Conservation (phyloP, 2,113 vertebrate species). For the Ctenodactylus gundi region DNA sequence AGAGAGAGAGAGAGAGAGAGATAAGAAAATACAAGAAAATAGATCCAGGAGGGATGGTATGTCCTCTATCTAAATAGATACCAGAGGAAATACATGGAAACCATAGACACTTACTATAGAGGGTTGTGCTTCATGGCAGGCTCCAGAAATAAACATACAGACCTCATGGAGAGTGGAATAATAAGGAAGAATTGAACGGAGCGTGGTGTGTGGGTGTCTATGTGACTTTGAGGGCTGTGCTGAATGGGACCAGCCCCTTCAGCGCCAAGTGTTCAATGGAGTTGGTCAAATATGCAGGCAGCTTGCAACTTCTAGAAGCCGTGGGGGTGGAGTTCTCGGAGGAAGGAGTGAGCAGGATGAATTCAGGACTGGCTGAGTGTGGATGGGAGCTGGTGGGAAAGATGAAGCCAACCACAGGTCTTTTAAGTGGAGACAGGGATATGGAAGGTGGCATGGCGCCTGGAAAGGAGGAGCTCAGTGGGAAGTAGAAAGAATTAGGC, state of each 20-base stretch:
- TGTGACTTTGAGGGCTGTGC: neutral
- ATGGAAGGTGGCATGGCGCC: neutral
- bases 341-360: neutral
- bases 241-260: neutral
- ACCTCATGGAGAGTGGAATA: neutral
- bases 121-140: neutral
- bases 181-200: neutral
- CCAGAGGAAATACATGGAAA: constrained; percentile 44
- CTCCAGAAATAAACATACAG: neutral
- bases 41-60: constrained; percentile 53
- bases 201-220: neutral
- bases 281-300: neutral
- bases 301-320: no score
- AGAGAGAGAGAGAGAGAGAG: no score
- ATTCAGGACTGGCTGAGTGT: neutral
- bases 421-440: neutral
- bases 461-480: neutral
- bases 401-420: neutral
- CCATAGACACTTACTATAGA: constrained; percentile 53
- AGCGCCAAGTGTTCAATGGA: neutral
- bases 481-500: neutral
- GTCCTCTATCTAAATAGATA: constrained; percentile 57
- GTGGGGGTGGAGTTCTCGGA: no score
- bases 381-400: neutral
- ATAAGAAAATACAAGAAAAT: no score